Base-by-base conservation (phyloP, 2,797 vertebrate genomes). In the Crocodylus rhombifer region DNA sequence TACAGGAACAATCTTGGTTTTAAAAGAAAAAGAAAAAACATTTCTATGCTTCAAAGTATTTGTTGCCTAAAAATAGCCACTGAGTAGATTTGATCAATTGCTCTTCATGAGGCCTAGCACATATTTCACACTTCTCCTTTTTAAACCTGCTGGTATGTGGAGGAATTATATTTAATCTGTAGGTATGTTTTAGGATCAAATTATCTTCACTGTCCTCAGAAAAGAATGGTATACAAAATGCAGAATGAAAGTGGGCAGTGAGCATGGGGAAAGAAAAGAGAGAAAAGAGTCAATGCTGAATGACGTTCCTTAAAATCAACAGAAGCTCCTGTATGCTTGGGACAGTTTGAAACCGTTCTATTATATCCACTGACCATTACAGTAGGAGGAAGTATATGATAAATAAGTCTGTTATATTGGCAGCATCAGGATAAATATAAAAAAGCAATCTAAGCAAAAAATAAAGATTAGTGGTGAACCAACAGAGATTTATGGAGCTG, bases 261-360 rank as follows among this genome's bases (percentile, higher is more conserved):
- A 87, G 65, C 28, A 90, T 56, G 26, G 56, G 80, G 23, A n/a
- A 94, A 93, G 88, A 94, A 93, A 88, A 94, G 26, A 88, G 1
- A 81, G 28, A 77, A 79, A 82, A 91, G 93, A 88, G 62, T 60
- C 36, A 62, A 92, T 91, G 42, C 84, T 87, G 86, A 80, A 93
- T 67, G n/a, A 58, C 3, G 2, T 80, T 80, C 74, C 82, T 11
- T 82, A 51, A 23, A 25, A 26, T 62, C 25, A 23, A 20, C 61
- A 62, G 61, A 62, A 25, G 23, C 61, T 17, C 61, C 61, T 62
- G 61, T 62, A 20, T 21, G 21, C 25, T 23, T 62, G 21, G 12
- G 25, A 62, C 23, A 62, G 12, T 62, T 62, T 62, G 61, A 62
- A 13, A 62, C 4, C 4, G 61, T 25, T 62, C 23, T 23, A 26